Conservation (phyloP, 2,797 vertebrate species). For the Odontamblyopus lacepedii region DNA sequence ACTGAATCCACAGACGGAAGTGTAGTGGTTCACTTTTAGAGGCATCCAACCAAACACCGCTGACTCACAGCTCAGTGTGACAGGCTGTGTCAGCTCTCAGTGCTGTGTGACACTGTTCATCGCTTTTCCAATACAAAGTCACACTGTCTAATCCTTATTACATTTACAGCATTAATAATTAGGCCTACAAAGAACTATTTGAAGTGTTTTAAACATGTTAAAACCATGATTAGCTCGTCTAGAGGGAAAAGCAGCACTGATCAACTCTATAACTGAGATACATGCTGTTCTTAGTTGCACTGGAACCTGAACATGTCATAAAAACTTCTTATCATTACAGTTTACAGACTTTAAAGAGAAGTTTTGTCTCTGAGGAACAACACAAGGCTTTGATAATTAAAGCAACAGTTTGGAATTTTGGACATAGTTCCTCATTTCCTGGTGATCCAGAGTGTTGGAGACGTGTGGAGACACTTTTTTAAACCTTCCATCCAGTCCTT, state of each 20-base stretch:
- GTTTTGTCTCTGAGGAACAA: not conserved
- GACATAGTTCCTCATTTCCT: too few species aligned
- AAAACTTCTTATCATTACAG: not conserved
- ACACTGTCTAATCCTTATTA: not conserved
- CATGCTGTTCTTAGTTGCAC: not conserved
- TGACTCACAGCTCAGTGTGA: slow-evolving; percentile 46
- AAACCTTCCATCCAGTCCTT: too few species aligned
- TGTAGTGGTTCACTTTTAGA: slow-evolving; percentile 53
- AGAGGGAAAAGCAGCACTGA: not conserved
- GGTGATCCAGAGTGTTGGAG: too few species aligned
- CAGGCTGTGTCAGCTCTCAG: not conserved
- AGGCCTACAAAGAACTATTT: not conserved
- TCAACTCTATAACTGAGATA: not conserved
- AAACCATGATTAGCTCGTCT: not conserved
- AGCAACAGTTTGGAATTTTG: too few species aligned
- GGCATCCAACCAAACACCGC: slow-evolving; percentile 69
- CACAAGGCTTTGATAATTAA: not conserved
- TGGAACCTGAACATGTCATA: not conserved
- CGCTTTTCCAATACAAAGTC: not conserved
- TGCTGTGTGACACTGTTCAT: not conserved
- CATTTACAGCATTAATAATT: not conserved
- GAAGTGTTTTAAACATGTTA: not conserved
- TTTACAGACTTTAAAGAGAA: not conserved
- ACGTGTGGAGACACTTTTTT: too few species aligned
- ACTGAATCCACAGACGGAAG: slow-evolving; percentile 56